Evolutionary conservation across 2,888 invertebrate genomes (phyloP), one percentile per base, ranked within the genome.

Genomic region (Parelbella ahira): DNA sequence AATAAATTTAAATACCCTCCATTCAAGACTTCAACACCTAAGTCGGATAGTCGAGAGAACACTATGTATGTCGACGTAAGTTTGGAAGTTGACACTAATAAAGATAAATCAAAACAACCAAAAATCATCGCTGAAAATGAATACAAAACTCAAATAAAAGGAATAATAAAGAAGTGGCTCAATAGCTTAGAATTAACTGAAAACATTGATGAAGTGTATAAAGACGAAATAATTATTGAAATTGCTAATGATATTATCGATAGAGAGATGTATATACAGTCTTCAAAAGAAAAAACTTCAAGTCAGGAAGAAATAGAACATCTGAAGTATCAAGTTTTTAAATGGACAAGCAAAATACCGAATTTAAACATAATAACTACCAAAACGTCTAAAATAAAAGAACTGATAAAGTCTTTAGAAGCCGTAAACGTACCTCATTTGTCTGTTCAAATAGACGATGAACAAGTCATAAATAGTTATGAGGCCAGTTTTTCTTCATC

Each of bases 301-400:
- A 42, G 53, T 2, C 47, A 52, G 25, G 67, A 65, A 11, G 73
- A 72, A 48, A 23, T 68, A 0, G 69, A 73, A 47, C 59, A 70
- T 53, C 50, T 74, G n/a, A 70, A 68, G 38, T 71, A 68, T 47
- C 68, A 71, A 51, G 45, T 73, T 0, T 71, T 61, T 34, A 64
- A 61, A 42, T 61, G 58, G 48, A 30, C 68, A 0, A 60, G 60
- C 36, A 65, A 58, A 37, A 10, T 58, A 1, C 33, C 63, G 3
- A 53, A 60, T 9, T 27, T 32, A 1, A 43, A 54, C 6, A 48
- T 56, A 10, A 42, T 73, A 20, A 23, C 48, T 1, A 13, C 20
- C 4, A 47, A 57, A 7, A 53, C 63, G 34, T 25, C 49, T 1
- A 49, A 51, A 7, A 52, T 58, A 1, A 48, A 54, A 7, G 29